These are phyloP conservation scores for Dilophus febrilis DNA, from an alignment of 2,888 invertebrate species.

Conservation along the genomic window DNA sequence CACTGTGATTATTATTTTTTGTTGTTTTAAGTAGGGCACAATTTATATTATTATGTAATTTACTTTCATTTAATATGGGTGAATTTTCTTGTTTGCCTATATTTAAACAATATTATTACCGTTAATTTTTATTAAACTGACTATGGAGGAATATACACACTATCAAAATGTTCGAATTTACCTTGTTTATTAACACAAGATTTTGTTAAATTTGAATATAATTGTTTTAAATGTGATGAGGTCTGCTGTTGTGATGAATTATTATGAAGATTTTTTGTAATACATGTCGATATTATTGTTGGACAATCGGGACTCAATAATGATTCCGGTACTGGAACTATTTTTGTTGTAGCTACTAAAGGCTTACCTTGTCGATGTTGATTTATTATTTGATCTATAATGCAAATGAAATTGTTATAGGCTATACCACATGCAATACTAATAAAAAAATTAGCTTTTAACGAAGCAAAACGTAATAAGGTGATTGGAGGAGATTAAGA, in stretches of 20 bases:
- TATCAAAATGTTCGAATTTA: too few relatives aligned
- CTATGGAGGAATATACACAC: slow-evolving; percentile 10
- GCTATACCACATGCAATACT: too few relatives aligned
- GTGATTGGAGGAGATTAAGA: too few relatives aligned
- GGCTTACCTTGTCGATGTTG: slow-evolving; percentile 25
- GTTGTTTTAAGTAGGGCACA: slow-evolving; percentile 1
- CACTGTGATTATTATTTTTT: slow-evolving; percentile 10
- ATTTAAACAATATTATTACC: slow-evolving; percentile 23
- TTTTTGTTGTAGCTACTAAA: slow-evolving; percentile 65
- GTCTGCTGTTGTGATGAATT: slow-evolving; percentile 1
- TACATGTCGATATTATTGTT: slow-evolving; percentile 17
- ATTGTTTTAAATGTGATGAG: slow-evolving; percentile 10
- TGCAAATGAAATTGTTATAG: too few relatives aligned
- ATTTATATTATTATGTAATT: slow-evolving; percentile 9
- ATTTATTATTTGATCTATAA: slow-evolving; percentile 11
- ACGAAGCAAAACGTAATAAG: too few relatives aligned
- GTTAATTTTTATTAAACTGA: slow-evolving; percentile 25
- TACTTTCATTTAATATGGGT: slow-evolving; percentile 26
- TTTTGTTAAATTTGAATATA: too few relatives aligned
- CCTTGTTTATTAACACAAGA: too few relatives aligned
- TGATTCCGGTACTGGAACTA: slow-evolving; percentile 76
- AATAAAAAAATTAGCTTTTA: too few relatives aligned
- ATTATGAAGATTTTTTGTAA: slow-evolving; percentile 7
- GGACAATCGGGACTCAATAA: slow-evolving; percentile 63
- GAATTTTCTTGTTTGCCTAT: slow-evolving; percentile 17